A percentile compares a stretch with the other conserved stretches of the same genome.
These are phyloP conservation scores for Hypotaenidia okinawae DNA, from an alignment of 2,797 vertebrate species.

Conservation along the genomic window DNA sequence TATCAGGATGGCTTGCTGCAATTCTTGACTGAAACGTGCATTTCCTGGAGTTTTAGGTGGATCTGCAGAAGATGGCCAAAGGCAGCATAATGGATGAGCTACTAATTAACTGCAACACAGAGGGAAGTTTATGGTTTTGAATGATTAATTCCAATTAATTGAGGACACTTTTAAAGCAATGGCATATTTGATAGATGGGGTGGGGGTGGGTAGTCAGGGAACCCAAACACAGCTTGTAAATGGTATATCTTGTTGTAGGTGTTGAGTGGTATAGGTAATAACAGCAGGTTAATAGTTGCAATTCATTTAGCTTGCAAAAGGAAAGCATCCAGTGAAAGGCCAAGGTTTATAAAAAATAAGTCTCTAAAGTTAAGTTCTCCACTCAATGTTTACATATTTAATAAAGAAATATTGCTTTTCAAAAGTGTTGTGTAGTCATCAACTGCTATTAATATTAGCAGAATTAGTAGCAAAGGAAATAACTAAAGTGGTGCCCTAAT, in stretches of 20 bases:
- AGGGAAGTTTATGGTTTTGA: neutral
- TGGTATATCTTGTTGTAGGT: constrained; percentile 3
- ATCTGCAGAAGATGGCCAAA: neutral
- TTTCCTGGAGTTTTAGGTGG: neutral
- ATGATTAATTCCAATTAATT: neutral
- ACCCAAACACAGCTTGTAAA: neutral
- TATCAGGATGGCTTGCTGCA: neutral
- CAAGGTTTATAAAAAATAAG: neutral
- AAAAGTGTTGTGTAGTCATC: neutral
- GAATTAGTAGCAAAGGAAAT: neutral
- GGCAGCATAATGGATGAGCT: neutral
- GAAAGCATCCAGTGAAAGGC: neutral
- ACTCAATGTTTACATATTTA: neutral
- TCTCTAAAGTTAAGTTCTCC: neutral
- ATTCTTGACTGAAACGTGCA: neutral
- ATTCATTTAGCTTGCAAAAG: neutral
- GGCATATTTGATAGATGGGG: neutral
- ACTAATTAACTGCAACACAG: neutral
- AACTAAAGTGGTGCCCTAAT: neutral
- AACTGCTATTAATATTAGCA: neutral
- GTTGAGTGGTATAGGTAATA: neutral
- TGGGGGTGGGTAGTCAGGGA: neutral
- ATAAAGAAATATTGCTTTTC: neutral
- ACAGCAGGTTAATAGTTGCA: neutral
- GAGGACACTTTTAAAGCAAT: neutral